phyloP scores from a whole-genome alignment of 1,140 invertebrate species.

The Armadillidium nasatum region DNA sequence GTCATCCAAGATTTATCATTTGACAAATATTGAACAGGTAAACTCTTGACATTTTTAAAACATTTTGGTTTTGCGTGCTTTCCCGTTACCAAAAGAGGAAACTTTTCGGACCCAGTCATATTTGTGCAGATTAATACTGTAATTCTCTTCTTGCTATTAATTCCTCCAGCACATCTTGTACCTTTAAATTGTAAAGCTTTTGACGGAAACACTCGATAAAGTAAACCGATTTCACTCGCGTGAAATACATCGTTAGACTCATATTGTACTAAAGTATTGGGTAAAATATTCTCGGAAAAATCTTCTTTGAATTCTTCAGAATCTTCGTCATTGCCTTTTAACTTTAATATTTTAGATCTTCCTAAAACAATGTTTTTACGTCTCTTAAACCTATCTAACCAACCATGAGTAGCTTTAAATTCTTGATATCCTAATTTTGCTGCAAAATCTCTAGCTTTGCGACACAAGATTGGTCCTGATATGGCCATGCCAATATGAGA shows the following conservation, averaged over 20 bases:
- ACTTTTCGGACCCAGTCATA: slow-evolving; percentile 48
- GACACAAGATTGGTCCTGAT: slow-evolving; percentile 24
- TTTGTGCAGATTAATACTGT: slow-evolving; percentile 48
- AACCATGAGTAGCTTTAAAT: slow-evolving; percentile 45
- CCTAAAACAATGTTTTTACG: slow-evolving; percentile 44
- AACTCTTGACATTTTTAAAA: slow-evolving; percentile 37
- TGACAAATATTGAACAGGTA: slow-evolving; percentile 40
- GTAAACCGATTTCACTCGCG: slow-evolving; percentile 43
- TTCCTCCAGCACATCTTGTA: slow-evolving; percentile 44
- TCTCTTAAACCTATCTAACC: slow-evolving; percentile 45
- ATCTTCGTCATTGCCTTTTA: slow-evolving; percentile 33
- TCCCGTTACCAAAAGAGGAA: slow-evolving; percentile 34
- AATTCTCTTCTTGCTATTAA: slow-evolving; percentile 47
- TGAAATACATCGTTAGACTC: slow-evolving; percentile 44
- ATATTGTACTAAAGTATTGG: slow-evolving; percentile 38
- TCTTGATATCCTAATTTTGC: slow-evolving; percentile 38
- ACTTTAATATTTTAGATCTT: slow-evolving; percentile 20
- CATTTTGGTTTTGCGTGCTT: slow-evolving; percentile 40
- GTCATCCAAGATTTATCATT: slow-evolving; percentile 44
- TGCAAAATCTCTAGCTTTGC: slow-evolving; percentile 43
- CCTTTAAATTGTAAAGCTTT: slow-evolving; percentile 28
- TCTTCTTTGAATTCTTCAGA: slow-evolving; percentile 35
- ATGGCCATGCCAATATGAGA: not conserved
- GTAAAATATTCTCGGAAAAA: slow-evolving; percentile 36
- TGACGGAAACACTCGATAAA: slow-evolving; percentile 40